Percentiles rank a stretch among this genome's conserved stretches.
Evolutionary conservation across 2,113 vertebrate species (phyloP).

Genomic region (Oreochromis niloticus): DNA sequence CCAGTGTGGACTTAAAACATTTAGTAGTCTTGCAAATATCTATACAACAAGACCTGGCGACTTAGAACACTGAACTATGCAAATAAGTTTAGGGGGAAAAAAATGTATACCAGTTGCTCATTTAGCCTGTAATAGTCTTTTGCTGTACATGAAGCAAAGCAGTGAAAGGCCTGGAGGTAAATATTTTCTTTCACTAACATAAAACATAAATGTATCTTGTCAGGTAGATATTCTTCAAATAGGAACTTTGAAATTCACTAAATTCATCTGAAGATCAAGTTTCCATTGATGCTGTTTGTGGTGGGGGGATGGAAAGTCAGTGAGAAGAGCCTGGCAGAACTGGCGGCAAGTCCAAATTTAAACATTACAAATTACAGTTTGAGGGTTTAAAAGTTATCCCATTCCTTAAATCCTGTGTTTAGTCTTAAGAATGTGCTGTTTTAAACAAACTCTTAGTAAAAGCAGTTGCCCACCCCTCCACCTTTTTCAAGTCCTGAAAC

Average conservation of each 20-base stretch:
- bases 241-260: not conserved
- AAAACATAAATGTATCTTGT: not conserved
- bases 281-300: not conserved
- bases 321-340: not conserved
- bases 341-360: not conserved
- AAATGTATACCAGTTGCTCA: not conserved
- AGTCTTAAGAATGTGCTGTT: slow-evolving; percentile 6
- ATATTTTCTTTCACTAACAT: not conserved
- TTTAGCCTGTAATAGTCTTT: not conserved
- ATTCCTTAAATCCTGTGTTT: not conserved
- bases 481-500: not conserved
- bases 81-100: not conserved
- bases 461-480: not conserved
- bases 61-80: not conserved
- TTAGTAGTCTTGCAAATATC: not conserved
- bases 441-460: not conserved
- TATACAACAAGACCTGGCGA: not conserved
- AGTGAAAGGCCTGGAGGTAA: not conserved
- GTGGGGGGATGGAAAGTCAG: not conserved
- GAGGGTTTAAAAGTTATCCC: not conserved
- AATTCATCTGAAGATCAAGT: not conserved
- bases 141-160: not conserved
- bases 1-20: not conserved
- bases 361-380: not conserved
- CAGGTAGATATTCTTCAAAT: not conserved